Evolutionary conservation across 1,140 invertebrate species (phyloP).

Genomic region (Euwallacea similis): DNA sequence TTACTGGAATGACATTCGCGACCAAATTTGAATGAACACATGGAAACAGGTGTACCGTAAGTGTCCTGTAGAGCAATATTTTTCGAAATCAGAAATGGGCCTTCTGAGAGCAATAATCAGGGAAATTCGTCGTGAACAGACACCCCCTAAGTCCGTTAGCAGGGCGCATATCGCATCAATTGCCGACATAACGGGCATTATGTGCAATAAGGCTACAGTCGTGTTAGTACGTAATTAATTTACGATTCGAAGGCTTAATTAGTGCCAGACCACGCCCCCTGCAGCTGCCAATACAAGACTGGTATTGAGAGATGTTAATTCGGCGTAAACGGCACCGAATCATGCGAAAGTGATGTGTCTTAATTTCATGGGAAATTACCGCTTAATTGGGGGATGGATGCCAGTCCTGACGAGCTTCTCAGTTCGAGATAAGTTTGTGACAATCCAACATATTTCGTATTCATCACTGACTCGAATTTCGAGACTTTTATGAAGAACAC

Average conservation of each 20-base stretch:
- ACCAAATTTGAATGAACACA: neutral
- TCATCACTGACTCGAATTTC: too few relatives aligned
- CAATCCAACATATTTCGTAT: too few relatives aligned
- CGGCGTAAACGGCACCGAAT: constrained; percentile 16
- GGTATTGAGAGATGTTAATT: constrained; percentile 29
- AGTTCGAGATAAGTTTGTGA: too few relatives aligned
- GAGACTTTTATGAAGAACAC: too few relatives aligned
- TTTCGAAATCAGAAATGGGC: neutral
- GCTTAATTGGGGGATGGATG: neutral
- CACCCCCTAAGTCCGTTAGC: neutral
- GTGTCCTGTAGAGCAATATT: neutral
- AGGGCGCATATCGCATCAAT: constrained; percentile 1
- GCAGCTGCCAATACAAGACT: constrained; percentile 25
- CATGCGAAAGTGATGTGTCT: constrained; percentile 19
- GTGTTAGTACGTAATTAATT: constrained; percentile 31
- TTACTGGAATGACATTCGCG: neutral
- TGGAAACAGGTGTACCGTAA: neutral
- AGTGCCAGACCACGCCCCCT: constrained; percentile 15
- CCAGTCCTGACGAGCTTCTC: too few relatives aligned
- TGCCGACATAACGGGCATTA: constrained; percentile 1
- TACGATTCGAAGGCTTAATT: constrained; percentile 32
- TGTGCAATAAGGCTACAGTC: constrained; percentile 15
- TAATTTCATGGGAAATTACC: constrained; percentile 23
- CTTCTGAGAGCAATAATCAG: neutral
- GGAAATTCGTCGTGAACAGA: neutral